phyloP scores from a whole-genome alignment of 2,113 vertebrate species.

The Elgaria multicarinata region DNA sequence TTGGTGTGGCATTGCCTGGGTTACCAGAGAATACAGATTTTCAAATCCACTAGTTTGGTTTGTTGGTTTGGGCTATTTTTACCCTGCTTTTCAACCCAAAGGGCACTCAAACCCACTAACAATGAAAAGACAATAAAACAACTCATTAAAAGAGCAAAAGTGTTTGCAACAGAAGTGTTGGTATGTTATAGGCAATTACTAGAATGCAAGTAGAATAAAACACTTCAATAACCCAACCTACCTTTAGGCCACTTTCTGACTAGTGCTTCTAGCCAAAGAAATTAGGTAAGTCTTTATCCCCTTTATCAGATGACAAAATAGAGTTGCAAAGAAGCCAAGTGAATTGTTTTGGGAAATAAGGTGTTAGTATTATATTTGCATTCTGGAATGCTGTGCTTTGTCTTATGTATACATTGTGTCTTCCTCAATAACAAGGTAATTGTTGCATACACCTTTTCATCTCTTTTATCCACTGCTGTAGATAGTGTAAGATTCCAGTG shows the following conservation, averaged over 20 bases:
- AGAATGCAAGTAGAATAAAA: neutral
- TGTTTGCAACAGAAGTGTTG: neutral
- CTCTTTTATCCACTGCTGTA: neutral
- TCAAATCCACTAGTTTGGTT: neutral
- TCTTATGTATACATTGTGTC: neutral
- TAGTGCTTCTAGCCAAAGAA: neutral
- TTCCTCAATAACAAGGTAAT: neutral
- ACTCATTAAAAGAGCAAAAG: neutral
- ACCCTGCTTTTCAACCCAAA: neutral
- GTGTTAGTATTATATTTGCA: neutral
- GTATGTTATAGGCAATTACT: neutral
- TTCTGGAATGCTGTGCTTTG: neutral
- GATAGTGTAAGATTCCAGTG: neutral
- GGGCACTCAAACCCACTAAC: neutral
- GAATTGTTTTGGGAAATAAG: neutral
- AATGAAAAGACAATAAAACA: neutral
- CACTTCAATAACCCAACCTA: neutral
- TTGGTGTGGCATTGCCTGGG: neutral
- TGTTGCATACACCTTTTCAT: neutral
- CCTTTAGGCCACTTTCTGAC: neutral
- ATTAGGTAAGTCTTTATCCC: neutral
- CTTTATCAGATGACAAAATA: neutral
- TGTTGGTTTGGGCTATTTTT: neutral
- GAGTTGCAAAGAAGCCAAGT: neutral
- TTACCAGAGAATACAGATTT: neutral